phyloP scores from a whole-genome alignment of 2,113 vertebrate genomes.

The Furnarius figulus region DNA sequence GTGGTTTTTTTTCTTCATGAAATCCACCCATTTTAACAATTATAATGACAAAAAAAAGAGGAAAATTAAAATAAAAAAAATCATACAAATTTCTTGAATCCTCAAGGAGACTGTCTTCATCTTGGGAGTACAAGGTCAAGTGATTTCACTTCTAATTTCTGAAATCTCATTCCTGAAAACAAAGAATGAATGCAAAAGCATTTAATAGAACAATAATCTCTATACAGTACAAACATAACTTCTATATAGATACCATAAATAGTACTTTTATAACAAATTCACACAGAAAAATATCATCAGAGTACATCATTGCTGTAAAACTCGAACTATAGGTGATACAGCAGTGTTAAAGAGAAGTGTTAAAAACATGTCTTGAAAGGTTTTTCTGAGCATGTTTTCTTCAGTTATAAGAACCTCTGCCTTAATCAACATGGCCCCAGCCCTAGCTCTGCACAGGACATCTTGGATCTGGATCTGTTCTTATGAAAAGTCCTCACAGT shows the following conservation, averaged over 20 bases:
- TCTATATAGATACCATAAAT: neutral
- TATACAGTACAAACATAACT: neutral
- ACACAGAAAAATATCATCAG: neutral
- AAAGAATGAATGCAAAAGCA: neutral
- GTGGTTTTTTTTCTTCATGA: neutral
- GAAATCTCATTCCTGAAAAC: constrained; percentile 74
- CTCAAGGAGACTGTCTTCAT: constrained; percentile 80
- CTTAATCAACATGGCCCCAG: neutral
- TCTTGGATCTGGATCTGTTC: neutral
- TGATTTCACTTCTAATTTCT: constrained; percentile 72
- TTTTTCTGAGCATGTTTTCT: neutral
- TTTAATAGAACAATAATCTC: neutral
- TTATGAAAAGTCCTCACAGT: neutral
- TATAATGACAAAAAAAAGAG: neutral
- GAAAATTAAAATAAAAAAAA: constrained; percentile 75
- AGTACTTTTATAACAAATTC: neutral
- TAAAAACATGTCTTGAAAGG: neutral
- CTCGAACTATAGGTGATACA: neutral
- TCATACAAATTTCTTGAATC: constrained; percentile 87
- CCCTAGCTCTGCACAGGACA: neutral
- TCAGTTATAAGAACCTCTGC: neutral
- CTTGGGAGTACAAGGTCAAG: constrained; percentile 70
- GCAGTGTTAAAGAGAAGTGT: neutral
- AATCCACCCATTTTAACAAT: neutral
- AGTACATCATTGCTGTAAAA: neutral